Percentiles rank a stretch among this genome's conserved stretches.
phyloP scores from a whole-genome alignment of 2,888 invertebrate genomes.

The Gisinianus flammeolus region DNA sequence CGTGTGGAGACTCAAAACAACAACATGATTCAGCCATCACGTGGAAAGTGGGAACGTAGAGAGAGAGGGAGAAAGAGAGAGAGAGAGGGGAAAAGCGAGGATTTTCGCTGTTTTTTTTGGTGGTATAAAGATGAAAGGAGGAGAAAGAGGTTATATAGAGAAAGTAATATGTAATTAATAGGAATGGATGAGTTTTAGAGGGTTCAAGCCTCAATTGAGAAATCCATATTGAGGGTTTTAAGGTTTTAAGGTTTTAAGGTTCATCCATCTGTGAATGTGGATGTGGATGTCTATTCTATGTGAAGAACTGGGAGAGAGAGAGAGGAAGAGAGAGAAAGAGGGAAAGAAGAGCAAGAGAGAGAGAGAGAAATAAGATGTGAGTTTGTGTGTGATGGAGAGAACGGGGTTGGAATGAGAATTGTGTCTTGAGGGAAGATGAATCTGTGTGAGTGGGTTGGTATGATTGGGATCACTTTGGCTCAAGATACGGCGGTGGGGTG shows the following conservation, averaged over 20 bases:
- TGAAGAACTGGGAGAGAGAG: too few relatives aligned
- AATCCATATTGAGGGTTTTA: too few relatives aligned
- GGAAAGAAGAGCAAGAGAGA: neutral
- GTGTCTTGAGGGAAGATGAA: slow-evolving; percentile 35
- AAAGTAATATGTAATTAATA: slow-evolving; percentile 8
- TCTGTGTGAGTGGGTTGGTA: slow-evolving; percentile 28
- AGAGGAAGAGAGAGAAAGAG: too few relatives aligned
- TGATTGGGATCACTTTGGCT: slow-evolving; percentile 31
- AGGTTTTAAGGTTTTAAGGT: too few relatives aligned
- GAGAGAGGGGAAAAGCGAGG: neutral
- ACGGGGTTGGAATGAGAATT: slow-evolving; percentile 21
- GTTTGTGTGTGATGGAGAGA: neutral
- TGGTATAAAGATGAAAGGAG: neutral
- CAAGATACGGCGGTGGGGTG: neutral
- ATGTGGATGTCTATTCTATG: too few relatives aligned
- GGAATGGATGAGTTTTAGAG: slow-evolving; percentile 29
- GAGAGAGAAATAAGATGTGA: slow-evolving; percentile 12
- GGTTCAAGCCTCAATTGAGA: too few relatives aligned
- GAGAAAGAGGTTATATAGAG: slow-evolving; percentile 10
- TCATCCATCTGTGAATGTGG: too few relatives aligned
- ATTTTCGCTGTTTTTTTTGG: neutral
- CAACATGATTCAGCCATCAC: too few relatives aligned
- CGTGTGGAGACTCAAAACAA: too few relatives aligned
- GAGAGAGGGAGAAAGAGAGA: too few relatives aligned
- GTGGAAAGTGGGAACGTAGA: too few relatives aligned